These are phyloP conservation scores for Synchiropus splendidus DNA, from an alignment of 2,113 vertebrate species.

Conservation along the genomic window DNA sequence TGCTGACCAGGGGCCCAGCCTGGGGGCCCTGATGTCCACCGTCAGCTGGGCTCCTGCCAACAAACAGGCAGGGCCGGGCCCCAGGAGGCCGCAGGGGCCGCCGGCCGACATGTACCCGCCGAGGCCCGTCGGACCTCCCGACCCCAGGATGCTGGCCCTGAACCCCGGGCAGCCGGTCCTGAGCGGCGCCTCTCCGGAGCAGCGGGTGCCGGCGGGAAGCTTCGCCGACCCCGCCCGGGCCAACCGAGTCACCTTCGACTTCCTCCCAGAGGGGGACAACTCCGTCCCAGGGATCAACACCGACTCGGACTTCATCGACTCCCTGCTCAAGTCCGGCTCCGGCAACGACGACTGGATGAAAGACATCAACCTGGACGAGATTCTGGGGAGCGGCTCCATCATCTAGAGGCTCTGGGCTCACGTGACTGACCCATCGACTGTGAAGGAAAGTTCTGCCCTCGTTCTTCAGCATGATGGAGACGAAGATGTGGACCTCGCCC, in stretches of 20 bases:
- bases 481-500: no score
- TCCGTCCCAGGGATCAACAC: constrained; percentile 85
- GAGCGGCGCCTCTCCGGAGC: constrained; percentile 69
- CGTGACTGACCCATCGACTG: no score
- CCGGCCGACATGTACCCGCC: constrained; percentile 71
- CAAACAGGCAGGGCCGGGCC: constrained; percentile 68
- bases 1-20: constrained; percentile 61
- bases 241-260: constrained; percentile 80
- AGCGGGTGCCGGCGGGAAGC: constrained; percentile 63
- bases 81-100: constrained; percentile 61
- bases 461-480: no score
- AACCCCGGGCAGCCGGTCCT: constrained; percentile 73
- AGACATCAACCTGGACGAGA: constrained; percentile 96
- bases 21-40: constrained; percentile 65
- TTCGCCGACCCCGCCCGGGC: constrained; percentile 69
- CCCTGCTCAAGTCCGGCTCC: constrained; percentile 89
- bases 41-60: constrained; percentile 73
- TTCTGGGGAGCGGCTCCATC: constrained; percentile 75
- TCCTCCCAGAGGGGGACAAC: constrained; percentile 84
- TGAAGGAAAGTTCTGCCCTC: no score
- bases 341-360: constrained; percentile 98
- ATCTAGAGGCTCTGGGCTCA: no score
- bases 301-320: constrained; percentile 95
- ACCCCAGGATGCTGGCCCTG: constrained; percentile 72
- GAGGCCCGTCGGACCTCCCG: constrained; percentile 69